Evolutionary conservation across 2,888 invertebrate species (phyloP), one percentile per base, ranked within the genome.

Genomic region (Pandemis corylana): DNA sequence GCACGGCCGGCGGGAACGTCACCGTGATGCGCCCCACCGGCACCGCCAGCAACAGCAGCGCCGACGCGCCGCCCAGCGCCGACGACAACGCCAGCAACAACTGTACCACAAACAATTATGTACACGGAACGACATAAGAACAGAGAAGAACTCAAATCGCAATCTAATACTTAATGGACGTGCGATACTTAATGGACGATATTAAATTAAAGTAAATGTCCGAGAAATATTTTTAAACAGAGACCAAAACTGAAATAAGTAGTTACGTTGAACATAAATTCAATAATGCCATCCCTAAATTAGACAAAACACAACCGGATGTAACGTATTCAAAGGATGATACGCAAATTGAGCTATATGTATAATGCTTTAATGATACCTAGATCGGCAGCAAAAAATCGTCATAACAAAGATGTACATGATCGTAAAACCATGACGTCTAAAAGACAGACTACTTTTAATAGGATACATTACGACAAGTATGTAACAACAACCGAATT

Each of bases 1-100:
- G 95, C 15, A 96, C 94, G 64, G 93, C 89, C 5, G 95, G 92
- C 7, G 97, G 97, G 82, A 96, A 96, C 12, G 95, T 95, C 63
- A 96, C 92, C 0, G 95, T 96, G 79, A 96, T 94, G 78, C 97
- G 93, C 28, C 97, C 97, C 7, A 96, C 96, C 0, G 97, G 97
- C 56, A 97, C 97, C 10, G 96, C 90, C 44, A 97, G 93, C 71
- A 97, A 90, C 28, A 97, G 91, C 67, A 97, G 89, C 0, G 97
- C 96, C 6, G 96, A 95, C 6, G 91, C 94, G 7, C 97, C 97
- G 28, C 96, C 96, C 75, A 96, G 85, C 20, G 95, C 95, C 53
- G 97, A 97, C 77, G 96, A 96, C 49, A 96, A 82, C 13, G 96
- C 96, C 79, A 97, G 87, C 77, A 97, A 87, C 67, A 97, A 89